These are phyloP conservation scores for Molothrus ater DNA, from an alignment of 2,797 vertebrate species.

Conservation along the genomic window DNA sequence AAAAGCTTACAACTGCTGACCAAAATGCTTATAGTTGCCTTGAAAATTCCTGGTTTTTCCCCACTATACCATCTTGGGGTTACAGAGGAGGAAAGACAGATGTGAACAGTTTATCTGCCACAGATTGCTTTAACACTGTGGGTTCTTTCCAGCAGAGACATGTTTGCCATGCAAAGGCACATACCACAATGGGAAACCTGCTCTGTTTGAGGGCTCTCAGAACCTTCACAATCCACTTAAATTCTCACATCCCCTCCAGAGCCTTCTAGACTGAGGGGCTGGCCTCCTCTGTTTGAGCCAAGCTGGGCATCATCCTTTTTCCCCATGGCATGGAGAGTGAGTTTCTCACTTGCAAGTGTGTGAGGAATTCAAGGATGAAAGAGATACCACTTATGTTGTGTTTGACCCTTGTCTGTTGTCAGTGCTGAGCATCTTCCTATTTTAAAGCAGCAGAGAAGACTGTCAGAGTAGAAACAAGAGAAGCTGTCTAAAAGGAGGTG, in stretches of 20 bases:
- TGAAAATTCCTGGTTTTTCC: background rate
- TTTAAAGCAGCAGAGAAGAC: background rate
- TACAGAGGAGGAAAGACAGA: background rate
- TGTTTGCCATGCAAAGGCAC: background rate
- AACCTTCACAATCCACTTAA: background rate
- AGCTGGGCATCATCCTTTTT: background rate
- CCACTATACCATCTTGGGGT: background rate
- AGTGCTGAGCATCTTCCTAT: background rate
- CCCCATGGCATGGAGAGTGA: background rate
- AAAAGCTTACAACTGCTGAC: background rate
- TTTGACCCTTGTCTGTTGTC: background rate
- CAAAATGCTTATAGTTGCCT: background rate
- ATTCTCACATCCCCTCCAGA: background rate
- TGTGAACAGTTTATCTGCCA: background rate
- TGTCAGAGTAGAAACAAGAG: background rate
- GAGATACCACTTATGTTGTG: background rate
- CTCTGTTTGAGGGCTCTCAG: background rate
- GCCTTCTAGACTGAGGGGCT: background rate
- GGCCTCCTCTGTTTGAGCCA: background rate
- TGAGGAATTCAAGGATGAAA: fast-evolving
- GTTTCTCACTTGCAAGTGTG: background rate
- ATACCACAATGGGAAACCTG: background rate
- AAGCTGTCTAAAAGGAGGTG: background rate
- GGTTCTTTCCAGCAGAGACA: background rate
- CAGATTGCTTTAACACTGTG: background rate